phyloP scores from a whole-genome alignment of 2,888 invertebrate genomes.

The Plebejus argus region DNA sequence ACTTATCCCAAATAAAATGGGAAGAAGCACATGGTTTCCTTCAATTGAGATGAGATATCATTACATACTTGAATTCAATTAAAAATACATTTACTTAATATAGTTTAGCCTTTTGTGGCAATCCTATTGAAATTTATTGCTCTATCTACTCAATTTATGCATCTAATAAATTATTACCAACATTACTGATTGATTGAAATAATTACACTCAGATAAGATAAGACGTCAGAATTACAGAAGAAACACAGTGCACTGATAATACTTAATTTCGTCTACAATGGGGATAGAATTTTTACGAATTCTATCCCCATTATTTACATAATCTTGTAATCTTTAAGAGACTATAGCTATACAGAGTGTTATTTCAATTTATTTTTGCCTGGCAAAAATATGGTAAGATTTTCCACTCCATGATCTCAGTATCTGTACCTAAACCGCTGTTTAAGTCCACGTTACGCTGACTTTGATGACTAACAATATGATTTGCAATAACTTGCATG shows the following conservation, averaged over 20 bases:
- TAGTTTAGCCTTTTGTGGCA: not conserved
- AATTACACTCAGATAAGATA: not conserved
- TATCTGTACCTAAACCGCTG: not conserved
- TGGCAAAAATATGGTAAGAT: too few species aligned
- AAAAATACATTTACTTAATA: too few species aligned
- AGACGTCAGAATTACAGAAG: not conserved
- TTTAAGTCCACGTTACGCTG: not conserved
- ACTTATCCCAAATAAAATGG: not conserved
- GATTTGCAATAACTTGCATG: not conserved
- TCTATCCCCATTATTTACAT: not conserved
- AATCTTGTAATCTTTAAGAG: not conserved
- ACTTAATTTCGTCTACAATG: not conserved
- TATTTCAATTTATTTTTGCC: too few species aligned
- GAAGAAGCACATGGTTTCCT: not conserved
- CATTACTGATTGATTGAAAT: slow-evolving; percentile 8
- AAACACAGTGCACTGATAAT: not conserved
- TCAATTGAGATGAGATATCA: not conserved
- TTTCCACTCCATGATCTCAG: not conserved
- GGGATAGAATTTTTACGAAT: not conserved
- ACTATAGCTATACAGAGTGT: not conserved
- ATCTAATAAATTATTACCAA: not conserved
- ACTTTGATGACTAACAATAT: slow-evolving; percentile 7
- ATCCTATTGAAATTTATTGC: not conserved
- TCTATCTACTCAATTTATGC: not conserved
- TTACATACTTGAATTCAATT: not conserved